Evolutionary conservation across 2,113 vertebrate species (phyloP), one percentile per base, ranked within the genome.

Genomic region (Cynocephalus volans): DNA sequence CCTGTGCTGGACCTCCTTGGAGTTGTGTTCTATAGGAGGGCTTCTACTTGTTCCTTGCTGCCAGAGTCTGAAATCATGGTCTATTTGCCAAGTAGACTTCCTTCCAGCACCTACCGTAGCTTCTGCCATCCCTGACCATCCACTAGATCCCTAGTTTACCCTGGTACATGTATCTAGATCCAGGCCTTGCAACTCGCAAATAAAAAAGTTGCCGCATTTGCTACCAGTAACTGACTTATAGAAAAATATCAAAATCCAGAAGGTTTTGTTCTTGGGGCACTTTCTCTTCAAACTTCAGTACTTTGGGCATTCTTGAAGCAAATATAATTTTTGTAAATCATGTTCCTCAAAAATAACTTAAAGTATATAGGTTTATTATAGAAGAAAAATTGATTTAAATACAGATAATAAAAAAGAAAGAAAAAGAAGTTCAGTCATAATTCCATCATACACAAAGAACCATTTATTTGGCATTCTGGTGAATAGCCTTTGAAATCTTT

Each of bases 261-360:
- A 69, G 54, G n/a, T 13, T 64, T 73, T 91, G 31, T 92, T 86
- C 52, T 64, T 58, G 28, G 76, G 31, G 3, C 41, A 75, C 1
- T 62, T 19, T 36, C 62, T 82, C 64, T 60, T 28, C 6, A 41
- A 88, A 70, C n/a, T 79, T 83, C 62, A 87, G 26, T 87, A 83
- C 28, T 95, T 96, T 56, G 15, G 77, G 17, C 41, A 33, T 82
- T 92, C 69, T 94, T 82, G 18, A 87, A 90, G 28, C 75, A 87
- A 85, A 41, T 17, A 9, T 4, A 81, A 65, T 60, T 72, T 96
- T 87, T 92, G 72, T 54, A 77, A 92, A 58, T 65, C 67, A 56
- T 52, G 84, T 80, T 92, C 28, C 52, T 92, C 17, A 60, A 70
- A 56, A 76, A 67, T 90, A 76, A 69, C 45, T 73, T 67, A 28